Evolutionary conservation across 2,888 invertebrate genomes (phyloP).

Genomic region (Tricholauxania praeusta): DNA sequence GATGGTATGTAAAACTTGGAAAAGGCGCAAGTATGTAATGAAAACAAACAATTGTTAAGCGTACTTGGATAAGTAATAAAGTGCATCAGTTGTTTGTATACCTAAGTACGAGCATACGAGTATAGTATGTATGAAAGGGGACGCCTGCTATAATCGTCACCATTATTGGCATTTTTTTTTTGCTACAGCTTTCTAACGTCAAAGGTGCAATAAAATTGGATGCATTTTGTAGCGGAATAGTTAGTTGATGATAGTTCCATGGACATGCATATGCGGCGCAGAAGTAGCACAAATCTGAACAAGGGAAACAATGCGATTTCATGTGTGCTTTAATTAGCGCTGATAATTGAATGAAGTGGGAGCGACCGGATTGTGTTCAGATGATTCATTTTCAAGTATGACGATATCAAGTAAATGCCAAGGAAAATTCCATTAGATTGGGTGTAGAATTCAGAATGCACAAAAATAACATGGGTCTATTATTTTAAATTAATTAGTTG

Average conservation of each 20-base stretch:
- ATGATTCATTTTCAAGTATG: slow-evolving; percentile 3
- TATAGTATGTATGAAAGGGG: no score
- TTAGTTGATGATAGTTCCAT: not conserved
- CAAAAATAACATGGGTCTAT: no score
- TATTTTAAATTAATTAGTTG: no score
- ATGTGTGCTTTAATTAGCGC: slow-evolving; percentile 21
- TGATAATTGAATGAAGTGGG: not conserved
- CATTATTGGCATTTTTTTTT: no score
- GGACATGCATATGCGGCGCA: not conserved
- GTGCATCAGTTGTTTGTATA: not conserved
- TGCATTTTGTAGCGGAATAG: not conserved
- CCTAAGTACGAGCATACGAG: no score
- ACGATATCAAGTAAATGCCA: not conserved
- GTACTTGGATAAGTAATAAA: not conserved
- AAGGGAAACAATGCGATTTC: slow-evolving; percentile 11
- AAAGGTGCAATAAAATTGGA: not conserved
- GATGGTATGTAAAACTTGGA: no score
- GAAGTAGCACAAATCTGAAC: not conserved
- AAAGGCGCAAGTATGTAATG: not conserved
- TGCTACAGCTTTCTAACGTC: no score
- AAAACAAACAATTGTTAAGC: slow-evolving; percentile 16
- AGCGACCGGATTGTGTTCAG: not conserved
- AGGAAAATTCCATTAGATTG: slow-evolving; percentile 4
- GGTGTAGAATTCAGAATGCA: no score
- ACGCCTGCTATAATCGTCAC: no score